Evolutionary conservation across 2,113 vertebrate genomes (phyloP).

Genomic region (Bambusicola thoracicus): DNA sequence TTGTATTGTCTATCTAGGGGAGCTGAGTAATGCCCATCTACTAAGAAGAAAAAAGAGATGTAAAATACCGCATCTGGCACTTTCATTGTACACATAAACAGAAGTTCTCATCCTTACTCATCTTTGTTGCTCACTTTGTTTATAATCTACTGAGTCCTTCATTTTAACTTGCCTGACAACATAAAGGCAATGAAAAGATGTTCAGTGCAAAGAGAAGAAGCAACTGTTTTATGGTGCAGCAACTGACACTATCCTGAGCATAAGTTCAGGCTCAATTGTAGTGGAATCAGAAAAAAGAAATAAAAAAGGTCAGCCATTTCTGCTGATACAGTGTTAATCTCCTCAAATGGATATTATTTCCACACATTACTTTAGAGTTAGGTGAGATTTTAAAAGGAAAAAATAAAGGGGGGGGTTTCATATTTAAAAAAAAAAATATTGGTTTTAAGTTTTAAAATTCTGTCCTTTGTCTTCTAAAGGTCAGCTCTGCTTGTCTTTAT

Average conservation of each 20-base stretch:
- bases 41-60: neutral
- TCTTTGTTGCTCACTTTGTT: neutral
- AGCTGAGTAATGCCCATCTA: slow-evolving; percentile 6
- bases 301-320: neutral
- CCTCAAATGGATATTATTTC: neutral
- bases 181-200: neutral
- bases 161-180: neutral
- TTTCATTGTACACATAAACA: slow-evolving; percentile 12
- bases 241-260: neutral
- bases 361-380: neutral
- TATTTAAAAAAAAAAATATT: neutral
- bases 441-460: slow-evolving; percentile 6
- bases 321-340: neutral
- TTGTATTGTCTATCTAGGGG: neutral
- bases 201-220: neutral
- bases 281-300: neutral
- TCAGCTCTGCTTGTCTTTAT: neutral
- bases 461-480: neutral
- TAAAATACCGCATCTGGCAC: slow-evolving; percentile 10
- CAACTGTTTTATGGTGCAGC: neutral
- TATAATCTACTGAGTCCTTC: slow-evolving; percentile 22
- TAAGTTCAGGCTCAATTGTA: neutral
- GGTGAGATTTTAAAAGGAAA: neutral
- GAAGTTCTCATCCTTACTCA: neutral
- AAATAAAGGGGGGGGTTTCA: no score